Base-by-base conservation (phyloP, 2,797 vertebrate species). In the Bufotes viridis region DNA sequence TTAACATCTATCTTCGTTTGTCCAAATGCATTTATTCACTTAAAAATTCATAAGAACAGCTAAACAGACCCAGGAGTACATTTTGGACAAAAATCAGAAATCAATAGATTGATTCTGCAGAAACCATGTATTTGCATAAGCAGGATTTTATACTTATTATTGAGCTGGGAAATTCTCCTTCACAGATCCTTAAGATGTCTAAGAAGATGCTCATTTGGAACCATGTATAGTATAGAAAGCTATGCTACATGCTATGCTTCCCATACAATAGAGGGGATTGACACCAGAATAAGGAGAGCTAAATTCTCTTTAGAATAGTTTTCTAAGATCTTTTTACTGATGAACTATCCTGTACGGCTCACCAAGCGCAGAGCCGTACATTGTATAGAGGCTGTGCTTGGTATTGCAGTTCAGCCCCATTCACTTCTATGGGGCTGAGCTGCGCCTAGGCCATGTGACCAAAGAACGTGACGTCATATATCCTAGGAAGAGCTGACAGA, bases 1-100 rank as follows among this genome's bases (percentile, higher is more conserved):
- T 63, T 29, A 65, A 49, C 57, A 84, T 84, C 70, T 65, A 85
- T 85, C 83, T 78, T 78, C 22, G 49, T 63, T 53, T 85, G 83
- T 29, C 83, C 72, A 85, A 61, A 85, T 78, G 12, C 14, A 61
- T 85, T 85, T 85, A 85, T 76, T 51, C 83, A 78, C 83, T 85
- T 85, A 85, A 78, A 85, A 70, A 78, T 76, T 85, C 34, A 85
- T 85, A 76, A 85, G 83, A 78, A 85, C 72, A 85, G 83, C 58
- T 85, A 85, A 85, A 53, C 61, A 53, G 72, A 51, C 83, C 72
- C 72, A 76, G 57, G 83, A 85, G 83, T 17, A 65, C 15, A 53
- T 26, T 63, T 65, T 85, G 82, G 58, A 85, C 57, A 24, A 42
- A 78, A 85, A 85, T 85, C 83, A 85, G 72, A 85, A 84, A 85